Evolutionary conservation across 1,140 invertebrate species (phyloP).

Genomic region (Mizuhopecten yessoensis): DNA sequence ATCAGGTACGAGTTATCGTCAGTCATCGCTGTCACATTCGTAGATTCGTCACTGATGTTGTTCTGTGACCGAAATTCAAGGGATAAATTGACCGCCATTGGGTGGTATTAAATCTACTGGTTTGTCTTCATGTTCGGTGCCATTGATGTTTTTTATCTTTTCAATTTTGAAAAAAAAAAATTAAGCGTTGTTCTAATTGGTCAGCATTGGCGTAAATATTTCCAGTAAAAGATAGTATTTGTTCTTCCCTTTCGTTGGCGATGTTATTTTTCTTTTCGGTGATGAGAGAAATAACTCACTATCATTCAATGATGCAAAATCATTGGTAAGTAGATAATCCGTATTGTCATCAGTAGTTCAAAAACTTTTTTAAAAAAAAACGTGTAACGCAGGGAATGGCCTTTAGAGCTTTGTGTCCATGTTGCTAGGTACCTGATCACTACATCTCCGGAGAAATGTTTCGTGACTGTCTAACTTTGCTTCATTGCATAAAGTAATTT

Average conservation of each 20-base stretch:
- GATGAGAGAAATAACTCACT: not conserved
- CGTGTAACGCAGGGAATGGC: not conserved
- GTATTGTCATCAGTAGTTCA: not conserved
- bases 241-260: not conserved
- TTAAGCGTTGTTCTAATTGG: not conserved
- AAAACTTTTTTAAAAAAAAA: not conserved
- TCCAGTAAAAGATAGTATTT: not conserved
- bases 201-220: not conserved
- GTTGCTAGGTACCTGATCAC: not conserved
- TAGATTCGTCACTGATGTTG: not conserved
- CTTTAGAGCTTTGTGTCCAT: not conserved
- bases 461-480: not conserved
- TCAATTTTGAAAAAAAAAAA: not conserved
- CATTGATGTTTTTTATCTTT: not conserved
- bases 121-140: not conserved
- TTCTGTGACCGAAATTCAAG: not conserved
- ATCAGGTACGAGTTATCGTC: constrained; percentile 37
- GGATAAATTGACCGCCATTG: not conserved
- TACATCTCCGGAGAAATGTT: not conserved
- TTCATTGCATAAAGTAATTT: not conserved
- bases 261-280: too few relatives aligned
- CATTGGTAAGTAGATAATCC: not conserved
- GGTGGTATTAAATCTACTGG: not conserved
- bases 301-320: not conserved
- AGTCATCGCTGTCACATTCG: not conserved